phyloP scores from a whole-genome alignment of 1,140 invertebrate genomes.

The Octopus bimaculoides region DNA sequence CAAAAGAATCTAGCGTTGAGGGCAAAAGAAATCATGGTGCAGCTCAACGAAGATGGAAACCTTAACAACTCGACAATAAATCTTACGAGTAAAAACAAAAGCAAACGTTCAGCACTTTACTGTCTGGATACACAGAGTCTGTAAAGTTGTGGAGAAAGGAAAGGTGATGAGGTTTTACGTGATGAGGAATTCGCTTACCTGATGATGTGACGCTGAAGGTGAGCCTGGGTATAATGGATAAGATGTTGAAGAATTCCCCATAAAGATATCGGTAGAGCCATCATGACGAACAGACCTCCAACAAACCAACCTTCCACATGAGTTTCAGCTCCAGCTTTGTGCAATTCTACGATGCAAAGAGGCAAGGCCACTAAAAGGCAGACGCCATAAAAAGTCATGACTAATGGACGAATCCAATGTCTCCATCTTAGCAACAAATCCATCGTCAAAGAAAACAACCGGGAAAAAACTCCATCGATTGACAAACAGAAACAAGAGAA shows the following conservation, averaged over 20 bases:
- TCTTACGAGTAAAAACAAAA: too few species aligned
- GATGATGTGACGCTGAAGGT: constrained; percentile 88
- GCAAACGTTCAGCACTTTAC: too few species aligned
- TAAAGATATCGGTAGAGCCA: constrained; percentile 87
- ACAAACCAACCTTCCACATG: constrained; percentile 71
- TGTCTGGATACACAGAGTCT: too few species aligned
- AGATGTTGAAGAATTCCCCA: constrained; percentile 94
- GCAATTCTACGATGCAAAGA: constrained; percentile 69
- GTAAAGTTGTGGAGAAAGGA: too few species aligned
- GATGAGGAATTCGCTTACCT: constrained; percentile 67
- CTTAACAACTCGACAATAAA: too few species aligned
- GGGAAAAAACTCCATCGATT: too few species aligned
- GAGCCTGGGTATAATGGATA: constrained; percentile 89
- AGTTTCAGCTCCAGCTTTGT: constrained; percentile 42
- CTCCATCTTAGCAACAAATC: constrained; percentile 65
- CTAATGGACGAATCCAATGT: constrained; percentile 82
- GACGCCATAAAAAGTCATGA: constrained; percentile 75
- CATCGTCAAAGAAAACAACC: constrained; percentile 22
- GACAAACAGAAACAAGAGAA: too few species aligned
- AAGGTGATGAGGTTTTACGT: too few species aligned
- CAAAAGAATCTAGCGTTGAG: too few species aligned
- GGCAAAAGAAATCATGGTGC: too few species aligned
- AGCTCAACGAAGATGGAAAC: neutral
- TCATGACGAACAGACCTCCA: constrained; percentile 84
- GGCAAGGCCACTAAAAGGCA: constrained; percentile 81